Conservation (phyloP, 2,888 invertebrate species). For the Graphium colonna region DNA sequence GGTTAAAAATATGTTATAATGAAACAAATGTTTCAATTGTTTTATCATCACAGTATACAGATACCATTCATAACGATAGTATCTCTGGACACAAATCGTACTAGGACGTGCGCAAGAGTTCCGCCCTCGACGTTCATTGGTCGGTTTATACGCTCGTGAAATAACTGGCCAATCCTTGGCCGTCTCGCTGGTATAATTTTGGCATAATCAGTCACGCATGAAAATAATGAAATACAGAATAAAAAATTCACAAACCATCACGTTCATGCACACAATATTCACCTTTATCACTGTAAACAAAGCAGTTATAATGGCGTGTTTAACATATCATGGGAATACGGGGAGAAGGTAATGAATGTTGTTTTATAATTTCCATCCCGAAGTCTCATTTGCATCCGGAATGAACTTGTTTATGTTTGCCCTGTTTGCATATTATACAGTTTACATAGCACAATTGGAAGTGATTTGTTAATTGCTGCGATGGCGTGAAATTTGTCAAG, state of each 20-base stretch:
- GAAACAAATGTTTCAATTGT: too few species aligned
- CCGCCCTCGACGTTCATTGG: slow-evolving; percentile 71
- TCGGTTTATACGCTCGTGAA: slow-evolving; percentile 58
- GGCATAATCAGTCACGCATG: slow-evolving; percentile 77
- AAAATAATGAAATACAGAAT: slow-evolving; percentile 37
- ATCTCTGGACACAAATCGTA: background rate
- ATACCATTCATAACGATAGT: slow-evolving; percentile 1
- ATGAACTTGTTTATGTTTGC: slow-evolving; percentile 14
- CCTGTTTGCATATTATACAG: slow-evolving; percentile 12
- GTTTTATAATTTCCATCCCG: slow-evolving; percentile 19
- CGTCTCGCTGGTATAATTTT: slow-evolving; percentile 61
- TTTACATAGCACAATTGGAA: slow-evolving; percentile 8
- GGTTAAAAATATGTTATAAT: too few species aligned
- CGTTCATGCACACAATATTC: slow-evolving; percentile 8
- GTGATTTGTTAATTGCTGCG: background rate
- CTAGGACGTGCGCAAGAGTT: slow-evolving; percentile 57
- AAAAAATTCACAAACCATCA: background rate
- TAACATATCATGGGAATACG: slow-evolving; percentile 6
- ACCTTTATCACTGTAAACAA: slow-evolving; percentile 15
- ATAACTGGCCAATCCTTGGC: slow-evolving; percentile 61
- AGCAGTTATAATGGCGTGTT: slow-evolving; percentile 2
- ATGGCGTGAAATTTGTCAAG: background rate
- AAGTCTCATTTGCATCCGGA: slow-evolving; percentile 18
- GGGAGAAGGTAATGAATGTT: slow-evolving; percentile 19
- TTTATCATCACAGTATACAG: too few species aligned